phyloP scores from a whole-genome alignment of 1,140 invertebrate genomes.

The Cydia fagiglandana region DNA sequence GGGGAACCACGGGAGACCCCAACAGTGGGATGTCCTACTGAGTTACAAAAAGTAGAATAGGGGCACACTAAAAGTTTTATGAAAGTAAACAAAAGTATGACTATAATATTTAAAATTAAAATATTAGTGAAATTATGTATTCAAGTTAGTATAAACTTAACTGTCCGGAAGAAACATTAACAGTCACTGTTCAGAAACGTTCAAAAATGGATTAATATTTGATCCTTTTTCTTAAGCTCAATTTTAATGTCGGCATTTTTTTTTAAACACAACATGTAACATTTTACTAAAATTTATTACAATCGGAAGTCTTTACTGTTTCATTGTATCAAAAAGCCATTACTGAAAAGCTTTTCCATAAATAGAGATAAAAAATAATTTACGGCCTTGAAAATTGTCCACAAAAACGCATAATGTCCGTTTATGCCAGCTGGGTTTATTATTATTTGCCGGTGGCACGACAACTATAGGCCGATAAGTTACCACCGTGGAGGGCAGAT shows the following conservation, averaged over 20 bases:
- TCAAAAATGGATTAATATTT: no score
- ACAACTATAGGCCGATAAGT: constrained; percentile 56
- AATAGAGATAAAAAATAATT: constrained; percentile 37
- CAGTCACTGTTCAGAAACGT: no score
- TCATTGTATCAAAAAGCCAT: background rate
- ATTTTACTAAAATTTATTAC: background rate
- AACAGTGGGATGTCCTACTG: background rate
- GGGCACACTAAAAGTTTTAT: no score
- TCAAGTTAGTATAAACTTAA: no score
- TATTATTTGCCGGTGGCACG: constrained; percentile 55
- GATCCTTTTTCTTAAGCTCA: no score
- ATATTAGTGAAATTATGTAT: no score
- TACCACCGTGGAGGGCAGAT: constrained; percentile 37
- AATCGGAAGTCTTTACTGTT: background rate
- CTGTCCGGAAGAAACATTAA: background rate
- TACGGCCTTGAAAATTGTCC: constrained; percentile 43
- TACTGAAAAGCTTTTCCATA: constrained; percentile 3
- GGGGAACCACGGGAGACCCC: background rate
- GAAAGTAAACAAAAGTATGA: no score
- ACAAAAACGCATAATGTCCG: constrained; percentile 45
- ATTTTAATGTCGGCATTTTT: no score
- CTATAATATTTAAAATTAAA: no score
- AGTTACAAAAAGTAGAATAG: no score
- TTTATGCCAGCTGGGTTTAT: constrained; percentile 49
- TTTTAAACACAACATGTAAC: no score